These are phyloP conservation scores for Anomalospiza imberbis DNA, from an alignment of 2,797 vertebrate genomes.

Conservation along the genomic window DNA sequence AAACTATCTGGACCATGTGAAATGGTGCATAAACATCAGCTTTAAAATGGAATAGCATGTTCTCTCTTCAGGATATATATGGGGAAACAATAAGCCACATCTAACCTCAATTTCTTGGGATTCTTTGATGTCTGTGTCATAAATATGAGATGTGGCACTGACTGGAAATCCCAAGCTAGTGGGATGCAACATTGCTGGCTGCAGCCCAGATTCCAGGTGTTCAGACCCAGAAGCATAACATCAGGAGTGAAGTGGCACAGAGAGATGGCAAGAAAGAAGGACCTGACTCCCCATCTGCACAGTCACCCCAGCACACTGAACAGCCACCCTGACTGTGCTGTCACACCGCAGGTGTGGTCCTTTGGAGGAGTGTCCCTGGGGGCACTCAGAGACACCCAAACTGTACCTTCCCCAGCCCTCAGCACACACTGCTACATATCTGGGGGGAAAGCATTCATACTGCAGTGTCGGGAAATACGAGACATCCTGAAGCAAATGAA, in stretches of 20 bases:
- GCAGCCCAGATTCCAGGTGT: neutral
- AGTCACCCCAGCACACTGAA: neutral
- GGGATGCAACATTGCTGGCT: neutral
- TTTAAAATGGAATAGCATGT: neutral
- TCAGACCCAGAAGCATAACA: neutral
- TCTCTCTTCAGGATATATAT: neutral
- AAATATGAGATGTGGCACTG: neutral
- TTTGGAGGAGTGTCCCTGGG: fast-evolving
- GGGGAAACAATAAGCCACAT: neutral
- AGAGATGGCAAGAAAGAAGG: neutral
- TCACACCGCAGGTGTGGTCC: neutral
- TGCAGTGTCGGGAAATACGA: neutral
- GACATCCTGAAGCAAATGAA: neutral
- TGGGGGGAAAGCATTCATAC: neutral
- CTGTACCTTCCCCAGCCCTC: neutral
- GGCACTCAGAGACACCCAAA: neutral
- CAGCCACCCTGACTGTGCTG: neutral
- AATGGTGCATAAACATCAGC: neutral
- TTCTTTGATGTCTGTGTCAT: neutral
- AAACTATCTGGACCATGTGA: neutral
- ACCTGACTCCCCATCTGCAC: neutral
- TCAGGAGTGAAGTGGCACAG: neutral
- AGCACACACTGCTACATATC: neutral
- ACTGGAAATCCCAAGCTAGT: neutral
- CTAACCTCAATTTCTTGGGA: neutral